phyloP scores from a whole-genome alignment of 2,888 invertebrate genomes.

The Cheilosia grossa region DNA sequence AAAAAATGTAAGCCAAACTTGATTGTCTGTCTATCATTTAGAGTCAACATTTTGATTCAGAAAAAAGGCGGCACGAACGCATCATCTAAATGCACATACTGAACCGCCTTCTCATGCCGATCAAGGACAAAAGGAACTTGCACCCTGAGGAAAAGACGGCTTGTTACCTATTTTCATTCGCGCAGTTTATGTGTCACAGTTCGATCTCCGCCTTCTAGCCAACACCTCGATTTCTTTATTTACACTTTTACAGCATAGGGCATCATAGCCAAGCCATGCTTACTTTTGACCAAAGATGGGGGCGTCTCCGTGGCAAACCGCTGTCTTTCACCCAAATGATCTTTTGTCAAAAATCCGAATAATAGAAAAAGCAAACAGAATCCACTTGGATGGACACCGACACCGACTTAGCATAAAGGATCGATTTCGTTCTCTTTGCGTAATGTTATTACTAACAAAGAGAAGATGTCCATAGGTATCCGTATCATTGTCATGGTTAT shows the following conservation, averaged over 20 bases:
- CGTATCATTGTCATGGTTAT: constrained; percentile 40
- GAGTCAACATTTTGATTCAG: constrained; percentile 65
- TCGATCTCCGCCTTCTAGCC: constrained; percentile 56
- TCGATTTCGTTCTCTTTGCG: constrained; percentile 64
- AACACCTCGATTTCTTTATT: constrained; percentile 56
- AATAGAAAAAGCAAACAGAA: constrained; percentile 66
- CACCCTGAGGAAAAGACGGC: constrained; percentile 47
- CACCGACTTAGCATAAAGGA: constrained; percentile 57
- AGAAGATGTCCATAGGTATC: constrained; percentile 17
- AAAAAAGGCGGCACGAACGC: constrained; percentile 53
- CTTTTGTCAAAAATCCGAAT: constrained; percentile 27
- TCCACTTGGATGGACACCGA: constrained; percentile 26
- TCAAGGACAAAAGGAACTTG: constrained; percentile 39
- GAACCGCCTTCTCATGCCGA: constrained; percentile 76
- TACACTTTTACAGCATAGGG: constrained; percentile 3
- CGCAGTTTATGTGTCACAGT: constrained; percentile 56
- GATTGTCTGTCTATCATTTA: not conserved
- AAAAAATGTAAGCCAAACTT: no score
- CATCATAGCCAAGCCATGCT: constrained; percentile 10
- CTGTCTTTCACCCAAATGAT: constrained; percentile 67
- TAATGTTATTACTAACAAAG: constrained; percentile 61
- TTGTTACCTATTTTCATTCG: not conserved
- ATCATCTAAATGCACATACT: constrained; percentile 74
- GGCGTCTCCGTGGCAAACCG: constrained; percentile 72
- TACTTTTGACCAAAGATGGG: constrained; percentile 41